Conservation (phyloP, 2,797 vertebrate species). For the Phoeniculus purpureus region DNA sequence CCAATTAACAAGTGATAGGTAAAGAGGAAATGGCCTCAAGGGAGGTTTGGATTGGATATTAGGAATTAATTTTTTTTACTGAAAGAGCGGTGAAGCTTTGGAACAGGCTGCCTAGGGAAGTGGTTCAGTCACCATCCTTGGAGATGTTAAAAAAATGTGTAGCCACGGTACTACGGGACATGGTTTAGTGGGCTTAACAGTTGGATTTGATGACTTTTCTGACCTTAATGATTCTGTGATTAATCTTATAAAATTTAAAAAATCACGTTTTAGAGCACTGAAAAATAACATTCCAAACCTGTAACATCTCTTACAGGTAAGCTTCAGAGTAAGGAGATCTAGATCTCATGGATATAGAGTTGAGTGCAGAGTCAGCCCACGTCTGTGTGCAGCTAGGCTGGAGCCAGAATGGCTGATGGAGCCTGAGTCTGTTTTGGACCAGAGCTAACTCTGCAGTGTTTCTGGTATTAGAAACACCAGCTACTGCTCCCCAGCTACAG, state of each 20-base stretch:
- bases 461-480: background rate
- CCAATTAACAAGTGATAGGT: no score
- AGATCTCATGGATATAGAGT: accelerated
- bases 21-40: no score
- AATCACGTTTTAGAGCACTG: background rate
- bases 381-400: background rate
- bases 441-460: accelerated
- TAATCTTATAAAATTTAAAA: background rate
- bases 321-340: background rate
- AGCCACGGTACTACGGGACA: no score
- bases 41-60: no score
- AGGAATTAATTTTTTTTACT: no score
- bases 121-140: no score
- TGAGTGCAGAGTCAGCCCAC: background rate
- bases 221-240: no score
- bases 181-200: no score
- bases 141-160: no score
- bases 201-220: no score
- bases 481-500: background rate
- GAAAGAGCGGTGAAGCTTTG: no score
- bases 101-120: no score
- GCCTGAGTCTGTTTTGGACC: background rate
- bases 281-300: background rate
- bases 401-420: background rate
- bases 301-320: background rate